Conservation (phyloP, 2,797 vertebrate genomes). For the Anableps anableps region DNA sequence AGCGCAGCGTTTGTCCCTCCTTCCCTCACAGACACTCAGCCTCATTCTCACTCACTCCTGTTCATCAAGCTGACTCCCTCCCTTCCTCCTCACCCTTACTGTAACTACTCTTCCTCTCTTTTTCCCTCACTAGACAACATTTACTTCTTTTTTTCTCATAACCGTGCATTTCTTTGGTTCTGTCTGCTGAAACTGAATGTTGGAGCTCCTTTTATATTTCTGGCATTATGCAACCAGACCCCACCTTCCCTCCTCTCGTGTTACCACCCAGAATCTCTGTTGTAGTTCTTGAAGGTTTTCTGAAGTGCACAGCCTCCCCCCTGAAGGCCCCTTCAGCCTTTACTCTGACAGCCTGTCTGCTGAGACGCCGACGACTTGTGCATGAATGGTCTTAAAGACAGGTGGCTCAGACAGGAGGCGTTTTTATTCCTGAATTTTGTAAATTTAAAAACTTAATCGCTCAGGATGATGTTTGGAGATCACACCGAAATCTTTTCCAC, state of each 20-base stretch:
- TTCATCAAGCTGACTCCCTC: constrained; percentile 58
- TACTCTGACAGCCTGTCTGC: constrained; percentile 73
- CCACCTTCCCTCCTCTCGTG: constrained; percentile 26
- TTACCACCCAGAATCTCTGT: constrained; percentile 65
- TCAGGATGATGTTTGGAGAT: constrained; percentile 6
- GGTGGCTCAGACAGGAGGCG: constrained; percentile 60
- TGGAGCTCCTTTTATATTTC: constrained; percentile 45
- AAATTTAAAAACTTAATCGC: neutral
- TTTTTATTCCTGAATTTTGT: constrained; percentile 14
- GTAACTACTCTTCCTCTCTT: constrained; percentile 55
- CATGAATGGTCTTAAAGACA: constrained; percentile 75
- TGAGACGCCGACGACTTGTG: constrained; percentile 59
- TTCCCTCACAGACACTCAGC: constrained; percentile 70
- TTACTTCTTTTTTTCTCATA: neutral
- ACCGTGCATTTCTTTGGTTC: constrained; percentile 21
- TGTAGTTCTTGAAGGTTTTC: constrained; percentile 71
- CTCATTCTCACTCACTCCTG: constrained; percentile 75
- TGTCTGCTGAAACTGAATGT: constrained; percentile 18
- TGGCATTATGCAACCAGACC: constrained; percentile 36
- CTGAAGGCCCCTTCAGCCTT: constrained; percentile 67
- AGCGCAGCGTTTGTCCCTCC: constrained; percentile 65
- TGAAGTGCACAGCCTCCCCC: constrained; percentile 66
- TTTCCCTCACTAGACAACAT: constrained; percentile 51
- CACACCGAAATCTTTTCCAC: constrained; percentile 18
- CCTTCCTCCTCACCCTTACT: constrained; percentile 65